These are phyloP conservation scores for Zaprionus bogoriensis DNA, from an alignment of 2,888 invertebrate species.

Conservation along the genomic window DNA sequence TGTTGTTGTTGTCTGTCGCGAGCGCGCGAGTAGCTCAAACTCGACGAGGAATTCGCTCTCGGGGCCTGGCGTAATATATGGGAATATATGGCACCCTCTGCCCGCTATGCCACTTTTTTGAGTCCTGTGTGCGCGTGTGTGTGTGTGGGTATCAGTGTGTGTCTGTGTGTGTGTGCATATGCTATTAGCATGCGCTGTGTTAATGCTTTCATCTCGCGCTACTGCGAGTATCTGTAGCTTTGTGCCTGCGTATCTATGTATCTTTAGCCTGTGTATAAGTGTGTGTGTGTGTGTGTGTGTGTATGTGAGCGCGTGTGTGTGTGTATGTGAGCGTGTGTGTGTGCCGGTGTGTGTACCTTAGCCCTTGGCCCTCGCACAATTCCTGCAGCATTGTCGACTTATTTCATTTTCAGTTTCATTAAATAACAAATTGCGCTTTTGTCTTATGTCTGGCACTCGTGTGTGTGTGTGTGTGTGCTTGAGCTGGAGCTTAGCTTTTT, in stretches of 20 bases:
- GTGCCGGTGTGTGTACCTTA: constrained; percentile 4
- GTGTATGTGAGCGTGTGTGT: background rate
- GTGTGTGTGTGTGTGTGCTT: constrained; percentile 13
- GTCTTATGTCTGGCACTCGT: constrained; percentile 19
- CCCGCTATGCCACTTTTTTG: background rate
- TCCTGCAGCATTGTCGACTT: constrained; percentile 58
- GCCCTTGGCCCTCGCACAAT: constrained; percentile 34
- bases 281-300: constrained; percentile 1
- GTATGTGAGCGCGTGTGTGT: background rate
- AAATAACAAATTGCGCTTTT: constrained; percentile 77
- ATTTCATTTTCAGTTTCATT: constrained; percentile 76
- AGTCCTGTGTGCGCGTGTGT: constrained; percentile 6
- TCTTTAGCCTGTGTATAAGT: background rate
- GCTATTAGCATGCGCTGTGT: constrained; percentile 71
- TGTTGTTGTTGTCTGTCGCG: constrained; percentile 30
- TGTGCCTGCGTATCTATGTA: constrained; percentile 2
- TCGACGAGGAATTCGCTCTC: background rate
- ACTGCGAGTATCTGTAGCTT: constrained; percentile 18
- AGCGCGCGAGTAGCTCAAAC: constrained; percentile 33
- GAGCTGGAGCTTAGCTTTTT: constrained; percentile 60
- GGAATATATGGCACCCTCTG: too few species aligned
- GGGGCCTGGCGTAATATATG: background rate
- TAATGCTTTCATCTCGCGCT: constrained; percentile 66
- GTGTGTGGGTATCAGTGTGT: too few species aligned
- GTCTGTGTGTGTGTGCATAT: constrained; percentile 58